Base-by-base conservation (phyloP, 2,797 vertebrate species). In the Labroides dimidiatus region DNA sequence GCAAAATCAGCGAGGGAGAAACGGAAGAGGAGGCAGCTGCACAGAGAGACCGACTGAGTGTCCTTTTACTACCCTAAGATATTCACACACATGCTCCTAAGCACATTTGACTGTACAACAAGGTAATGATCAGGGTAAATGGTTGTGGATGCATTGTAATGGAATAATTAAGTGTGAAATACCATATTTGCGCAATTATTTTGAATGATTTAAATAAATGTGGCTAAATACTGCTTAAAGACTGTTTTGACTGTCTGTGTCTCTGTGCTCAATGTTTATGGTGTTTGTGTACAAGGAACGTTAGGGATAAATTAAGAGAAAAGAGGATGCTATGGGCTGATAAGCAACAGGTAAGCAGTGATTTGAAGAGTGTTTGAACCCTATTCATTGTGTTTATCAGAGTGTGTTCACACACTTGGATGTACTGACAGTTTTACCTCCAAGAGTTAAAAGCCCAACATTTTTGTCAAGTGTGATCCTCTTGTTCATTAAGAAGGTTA, bases 21-120 rank as follows among this genome's bases (percentile, higher is more conserved):
- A 53, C 72, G 53, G 90, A 95, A 30, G 91, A 93, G 6, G 91
- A 95, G 36, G 84, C 93, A 56, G 89, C 93, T 36, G 69, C 85
- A 72, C 77, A 91, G 78, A 87, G 85, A 84, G 95, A 95, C 63
- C 89, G 65, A 14, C 88, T 84, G 51, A 91, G 88, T 77, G 93
- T 96, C 78, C 78, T 92, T 56, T 77, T 72, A 13, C 63, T 95
- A 21, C 87, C 74, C 0, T 95, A 85, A 93, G 27, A 59, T 9
- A 16, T 17, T n/a, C 8, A 21, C n/a, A 45, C 36, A 50, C 12
- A 20, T 37, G 27, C 33, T 43, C 17, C 39, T 20, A 42, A 21
- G 19, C 51, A 27, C 11, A 16, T 4, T 2, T 23, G 23, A 19
- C 50, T 44, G 17, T 52, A 42, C 15, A 27, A 36, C 8, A 30